phyloP scores from a whole-genome alignment of 2,888 invertebrate species.

The Crocallis elinguaria region DNA sequence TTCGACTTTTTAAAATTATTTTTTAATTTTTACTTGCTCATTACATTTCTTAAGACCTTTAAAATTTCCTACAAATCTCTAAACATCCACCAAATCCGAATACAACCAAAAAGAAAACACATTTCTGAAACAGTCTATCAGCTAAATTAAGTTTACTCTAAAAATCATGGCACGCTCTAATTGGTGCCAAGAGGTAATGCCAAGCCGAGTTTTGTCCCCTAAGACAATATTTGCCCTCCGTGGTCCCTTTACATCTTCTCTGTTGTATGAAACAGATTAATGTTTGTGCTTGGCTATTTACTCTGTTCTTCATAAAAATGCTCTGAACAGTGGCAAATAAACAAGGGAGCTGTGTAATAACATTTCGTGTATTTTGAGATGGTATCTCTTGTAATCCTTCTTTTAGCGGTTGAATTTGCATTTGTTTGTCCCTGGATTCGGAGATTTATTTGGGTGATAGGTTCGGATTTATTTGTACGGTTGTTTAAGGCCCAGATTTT shows the following conservation, averaged over 20 bases:
- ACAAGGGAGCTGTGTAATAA: constrained; percentile 54
- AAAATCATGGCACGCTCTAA: constrained; percentile 82
- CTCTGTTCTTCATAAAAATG: constrained; percentile 82
- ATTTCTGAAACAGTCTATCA: constrained; percentile 43
- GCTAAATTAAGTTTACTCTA: constrained; percentile 78
- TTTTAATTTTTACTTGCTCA: too few relatives aligned
- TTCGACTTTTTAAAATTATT: too few relatives aligned
- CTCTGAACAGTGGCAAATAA: constrained; percentile 72
- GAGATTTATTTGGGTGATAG: constrained; percentile 18
- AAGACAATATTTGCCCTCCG: constrained; percentile 75
- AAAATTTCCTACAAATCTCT: background rate
- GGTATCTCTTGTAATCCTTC: constrained; percentile 63
- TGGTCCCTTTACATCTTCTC: constrained; percentile 77
- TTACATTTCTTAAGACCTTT: too few relatives aligned
- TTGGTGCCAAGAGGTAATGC: constrained; percentile 69
- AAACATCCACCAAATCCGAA: background rate
- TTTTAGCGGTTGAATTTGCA: constrained; percentile 37
- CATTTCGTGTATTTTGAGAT: constrained; percentile 53
- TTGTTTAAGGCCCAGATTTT: background rate
- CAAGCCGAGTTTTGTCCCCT: constrained; percentile 72
- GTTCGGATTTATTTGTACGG: constrained; percentile 5
- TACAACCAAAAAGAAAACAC: constrained; percentile 8
- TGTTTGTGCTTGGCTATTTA: constrained; percentile 80
- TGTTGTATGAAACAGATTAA: constrained; percentile 83
- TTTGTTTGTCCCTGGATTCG: constrained; percentile 20